phyloP scores from a whole-genome alignment of 2,888 invertebrate genomes.

The Drosophila merina region DNA sequence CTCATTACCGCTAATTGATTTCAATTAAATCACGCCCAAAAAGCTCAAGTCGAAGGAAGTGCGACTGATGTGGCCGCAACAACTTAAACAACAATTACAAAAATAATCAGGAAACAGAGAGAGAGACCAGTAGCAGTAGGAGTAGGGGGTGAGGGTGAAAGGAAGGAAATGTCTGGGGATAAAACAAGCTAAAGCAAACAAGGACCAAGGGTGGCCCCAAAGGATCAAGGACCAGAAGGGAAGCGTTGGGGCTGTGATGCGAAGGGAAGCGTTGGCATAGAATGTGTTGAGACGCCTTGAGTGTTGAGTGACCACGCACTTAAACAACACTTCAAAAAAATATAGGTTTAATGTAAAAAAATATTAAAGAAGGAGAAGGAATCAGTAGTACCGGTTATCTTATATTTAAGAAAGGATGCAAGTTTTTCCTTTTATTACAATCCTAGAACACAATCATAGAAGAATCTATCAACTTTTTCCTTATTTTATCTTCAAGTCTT shows the following conservation, averaged over 20 bases:
- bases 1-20: constrained; percentile 84
- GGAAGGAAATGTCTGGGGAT: constrained; percentile 66
- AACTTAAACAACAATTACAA: constrained; percentile 77
- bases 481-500: too few relatives aligned
- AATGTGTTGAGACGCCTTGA: constrained; percentile 59
- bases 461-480: too few relatives aligned
- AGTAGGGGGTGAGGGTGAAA: neutral
- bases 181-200: constrained; percentile 44
- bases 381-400: too few relatives aligned
- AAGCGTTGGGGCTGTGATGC: neutral
- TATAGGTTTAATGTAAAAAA: too few relatives aligned
- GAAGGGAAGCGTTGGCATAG: neutral
- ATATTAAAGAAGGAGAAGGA: too few relatives aligned
- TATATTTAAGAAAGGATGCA: neutral
- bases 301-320: constrained; percentile 39
- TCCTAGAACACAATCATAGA: too few relatives aligned
- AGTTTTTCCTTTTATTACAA: too few relatives aligned
- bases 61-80: constrained; percentile 70
- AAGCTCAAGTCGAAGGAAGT: constrained; percentile 57
- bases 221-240: neutral
- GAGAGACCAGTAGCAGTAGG: constrained; percentile 22
- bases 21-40: constrained; percentile 83
- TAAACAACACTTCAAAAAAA: neutral
- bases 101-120: constrained; percentile 63
- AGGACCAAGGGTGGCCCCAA: neutral